phyloP scores from a whole-genome alignment of 2,113 vertebrate species.

The Poecile atricapillus region DNA sequence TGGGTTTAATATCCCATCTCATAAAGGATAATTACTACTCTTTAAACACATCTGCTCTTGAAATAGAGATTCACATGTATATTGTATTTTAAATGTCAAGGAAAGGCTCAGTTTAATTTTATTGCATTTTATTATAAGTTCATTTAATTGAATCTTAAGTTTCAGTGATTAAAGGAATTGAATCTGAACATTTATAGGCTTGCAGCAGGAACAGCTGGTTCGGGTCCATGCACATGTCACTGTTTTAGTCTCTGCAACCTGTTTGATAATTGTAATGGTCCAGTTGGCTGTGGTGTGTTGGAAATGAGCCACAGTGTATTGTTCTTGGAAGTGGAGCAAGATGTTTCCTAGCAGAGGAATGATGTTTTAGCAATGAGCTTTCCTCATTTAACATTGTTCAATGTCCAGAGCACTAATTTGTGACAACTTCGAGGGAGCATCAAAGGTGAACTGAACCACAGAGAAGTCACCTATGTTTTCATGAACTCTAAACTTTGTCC shows the following conservation, averaged over 20 bases:
- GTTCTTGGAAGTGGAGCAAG: not conserved
- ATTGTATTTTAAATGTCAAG: slow-evolving; percentile 57
- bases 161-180: slow-evolving; percentile 56
- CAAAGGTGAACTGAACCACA: not conserved
- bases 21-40: slow-evolving; percentile 48
- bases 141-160: slow-evolving; percentile 61
- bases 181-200: not conserved
- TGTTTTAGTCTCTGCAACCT: not conserved
- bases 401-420: not conserved
- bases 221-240: not conserved
- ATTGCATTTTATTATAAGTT: slow-evolving; percentile 27
- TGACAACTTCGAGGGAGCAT: not conserved
- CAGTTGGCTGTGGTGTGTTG: slow-evolving; percentile 19
- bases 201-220: not conserved
- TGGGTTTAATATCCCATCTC: slow-evolving; percentile 6
- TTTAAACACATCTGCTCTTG: slow-evolving; percentile 23
- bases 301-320: not conserved
- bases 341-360: not conserved
- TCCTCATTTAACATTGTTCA: not conserved
- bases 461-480: not conserved
- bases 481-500: not conserved
- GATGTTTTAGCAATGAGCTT: not conserved
- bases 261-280: not conserved
- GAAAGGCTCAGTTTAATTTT: slow-evolving; percentile 3
- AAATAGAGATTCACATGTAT: slow-evolving; percentile 1